Evolutionary conservation across 2,888 invertebrate genomes (phyloP), one percentile per base, ranked within the genome.

Genomic region (Galerucella pusilla): DNA sequence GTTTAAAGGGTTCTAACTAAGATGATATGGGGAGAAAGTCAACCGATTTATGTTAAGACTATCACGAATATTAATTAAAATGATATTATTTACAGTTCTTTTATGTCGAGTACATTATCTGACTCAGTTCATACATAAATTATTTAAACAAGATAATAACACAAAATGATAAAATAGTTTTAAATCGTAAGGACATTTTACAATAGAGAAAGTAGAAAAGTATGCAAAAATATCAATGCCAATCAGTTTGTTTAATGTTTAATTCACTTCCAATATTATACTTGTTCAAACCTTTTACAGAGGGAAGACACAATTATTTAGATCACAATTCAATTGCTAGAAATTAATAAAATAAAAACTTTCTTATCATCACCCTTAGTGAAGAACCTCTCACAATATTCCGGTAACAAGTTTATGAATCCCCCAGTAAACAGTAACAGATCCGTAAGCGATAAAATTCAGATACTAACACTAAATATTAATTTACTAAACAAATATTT

Each of bases 21-120:
- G 46, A 65, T 10, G 16, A 54, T 54, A 54, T 25, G 7, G n/a
- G 25, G 49, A 65, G 65, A 49, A 65, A 65, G 65, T 65, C 2
- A 49, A 65, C 11, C 45, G 4, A 20, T 49, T 25, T 11, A 16
- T 64, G 35, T 42, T 64, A 42, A 16, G 16, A 64, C 7, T 64
- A 65, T 65, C 49, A 49, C 65, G 49, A 46, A 46, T 14, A 16
- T 25, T 16, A 65, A 65, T 46, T 65, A 20, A 35, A 65, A 46
- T 25, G 25, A 2, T n/a, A 65, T 65, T 65, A 65, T 65, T 54
- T 54, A 54, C 54, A 16, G 16, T 16, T 54, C 9, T 9, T 54
- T 54, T 54, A 54, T 16, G 54, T 54, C 5, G 54, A 54, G 7
- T 54, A 54, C 54, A 54, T 54, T 49, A 49, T 49, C 49, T 14